Evolutionary conservation across 1,140 invertebrate species (phyloP).

Genomic region (Prorops nasuta): DNA sequence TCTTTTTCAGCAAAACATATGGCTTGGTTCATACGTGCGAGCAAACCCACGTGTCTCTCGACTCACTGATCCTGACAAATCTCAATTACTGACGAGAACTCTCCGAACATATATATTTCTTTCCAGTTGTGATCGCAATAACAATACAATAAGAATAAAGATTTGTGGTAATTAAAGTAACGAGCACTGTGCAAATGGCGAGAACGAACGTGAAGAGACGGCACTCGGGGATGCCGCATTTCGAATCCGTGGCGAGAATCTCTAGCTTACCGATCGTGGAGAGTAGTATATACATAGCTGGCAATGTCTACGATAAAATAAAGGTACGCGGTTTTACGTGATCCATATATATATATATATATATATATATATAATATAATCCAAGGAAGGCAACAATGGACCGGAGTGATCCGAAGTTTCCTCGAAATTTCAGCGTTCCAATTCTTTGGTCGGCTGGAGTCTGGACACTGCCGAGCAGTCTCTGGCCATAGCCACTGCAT

Average conservation of each 20-base stretch:
- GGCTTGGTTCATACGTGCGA: constrained; percentile 11
- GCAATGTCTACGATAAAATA: constrained; percentile 67
- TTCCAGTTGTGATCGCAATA: too few species aligned
- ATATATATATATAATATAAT: too few species aligned
- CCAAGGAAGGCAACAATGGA: too few species aligned
- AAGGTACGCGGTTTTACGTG: constrained; percentile 59
- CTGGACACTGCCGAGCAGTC: constrained; percentile 70
- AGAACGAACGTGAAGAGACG: constrained; percentile 28
- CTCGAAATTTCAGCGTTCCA: constrained; percentile 59
- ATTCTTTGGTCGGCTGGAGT: constrained; percentile 70
- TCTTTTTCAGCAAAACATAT: constrained; percentile 12
- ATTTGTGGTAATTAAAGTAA: too few species aligned
- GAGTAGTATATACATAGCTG: constrained; percentile 66
- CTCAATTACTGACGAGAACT: too few species aligned
- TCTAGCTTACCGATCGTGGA: constrained; percentile 71
- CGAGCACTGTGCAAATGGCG: constrained; percentile 44
- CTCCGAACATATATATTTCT: too few species aligned
- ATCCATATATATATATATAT: too few species aligned
- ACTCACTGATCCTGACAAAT: too few species aligned
- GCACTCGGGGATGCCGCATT: constrained; percentile 52
- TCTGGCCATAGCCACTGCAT: constrained; percentile 64
- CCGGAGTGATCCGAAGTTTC: too few species aligned
- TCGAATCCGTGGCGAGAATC: constrained; percentile 68
- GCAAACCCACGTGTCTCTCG: constrained; percentile 12
- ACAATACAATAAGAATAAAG: too few species aligned